Conservation (phyloP, 2,113 vertebrate genomes). For the Corynorhinus townsendii region DNA sequence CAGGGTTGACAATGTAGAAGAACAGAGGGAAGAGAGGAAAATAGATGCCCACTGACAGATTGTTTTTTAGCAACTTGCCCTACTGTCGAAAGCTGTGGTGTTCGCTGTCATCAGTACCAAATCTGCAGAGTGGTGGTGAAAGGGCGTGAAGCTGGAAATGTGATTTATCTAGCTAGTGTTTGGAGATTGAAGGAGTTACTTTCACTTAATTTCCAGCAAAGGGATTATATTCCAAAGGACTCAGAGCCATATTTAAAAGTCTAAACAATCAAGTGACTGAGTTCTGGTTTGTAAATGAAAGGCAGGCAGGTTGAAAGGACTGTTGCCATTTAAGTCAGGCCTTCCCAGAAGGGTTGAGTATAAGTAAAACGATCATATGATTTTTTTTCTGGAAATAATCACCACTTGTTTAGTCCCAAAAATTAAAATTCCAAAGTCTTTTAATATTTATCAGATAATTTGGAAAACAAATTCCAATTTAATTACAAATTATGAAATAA, state of each 20-base stretch:
- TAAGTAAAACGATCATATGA: not conserved
- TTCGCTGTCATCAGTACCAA: not conserved
- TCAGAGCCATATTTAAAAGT: constrained; percentile 1
- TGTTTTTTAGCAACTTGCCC: not conserved
- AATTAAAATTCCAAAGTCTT: constrained; percentile 33
- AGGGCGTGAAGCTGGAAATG: not conserved
- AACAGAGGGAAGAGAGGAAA: not conserved
- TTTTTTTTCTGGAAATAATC: not conserved
- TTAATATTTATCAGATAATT: constrained; percentile 41
- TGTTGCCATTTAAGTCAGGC: not conserved
- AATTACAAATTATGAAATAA: constrained; percentile 45
- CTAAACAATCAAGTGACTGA: not conserved
- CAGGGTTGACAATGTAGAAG: not conserved
- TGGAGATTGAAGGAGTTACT: constrained; percentile 26
- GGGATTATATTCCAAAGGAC: not conserved
- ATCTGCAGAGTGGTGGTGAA: not conserved
- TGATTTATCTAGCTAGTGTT: not conserved
- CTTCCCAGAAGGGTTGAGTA: not conserved
- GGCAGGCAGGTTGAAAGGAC: not conserved
- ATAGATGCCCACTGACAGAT: not conserved
- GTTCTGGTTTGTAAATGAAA: constrained; percentile 41
- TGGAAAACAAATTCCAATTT: constrained; percentile 41
- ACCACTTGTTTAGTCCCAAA: constrained; percentile 7
- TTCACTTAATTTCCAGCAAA: constrained; percentile 38
- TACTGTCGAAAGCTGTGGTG: not conserved